A percentile compares a stretch with the other conserved stretches of the same genome.
These are phyloP conservation scores for Chloroceryle amazona DNA, from an alignment of 2,797 vertebrate genomes.

Conservation along the genomic window DNA sequence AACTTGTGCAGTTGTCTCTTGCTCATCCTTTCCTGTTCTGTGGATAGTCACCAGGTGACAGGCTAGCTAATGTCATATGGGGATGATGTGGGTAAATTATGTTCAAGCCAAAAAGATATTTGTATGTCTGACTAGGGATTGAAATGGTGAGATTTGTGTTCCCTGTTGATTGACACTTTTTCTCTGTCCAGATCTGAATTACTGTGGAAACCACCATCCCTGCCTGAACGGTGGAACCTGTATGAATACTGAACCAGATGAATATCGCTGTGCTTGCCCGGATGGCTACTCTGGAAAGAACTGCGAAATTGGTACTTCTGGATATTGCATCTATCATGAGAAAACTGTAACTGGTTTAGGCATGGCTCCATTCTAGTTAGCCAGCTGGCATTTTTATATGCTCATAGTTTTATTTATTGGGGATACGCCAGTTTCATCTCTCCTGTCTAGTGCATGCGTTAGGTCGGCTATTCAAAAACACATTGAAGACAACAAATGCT, in stretches of 20 bases:
- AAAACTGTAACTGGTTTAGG: background rate
- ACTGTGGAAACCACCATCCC: slow-evolving; percentile 95
- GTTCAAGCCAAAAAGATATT: background rate
- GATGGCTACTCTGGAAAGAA: slow-evolving; percentile 94
- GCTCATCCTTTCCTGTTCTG: background rate
- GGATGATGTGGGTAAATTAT: background rate
- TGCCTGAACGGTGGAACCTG: slow-evolving; percentile 94
- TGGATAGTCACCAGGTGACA: background rate
- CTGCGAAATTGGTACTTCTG: slow-evolving; percentile 90
- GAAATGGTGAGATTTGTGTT: background rate
- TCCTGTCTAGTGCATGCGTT: background rate
- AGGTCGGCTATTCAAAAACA: background rate
- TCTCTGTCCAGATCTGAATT: slow-evolving; percentile 91
- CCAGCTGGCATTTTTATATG: background rate
- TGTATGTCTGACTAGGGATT: background rate
- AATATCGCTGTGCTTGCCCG: slow-evolving; percentile 92
- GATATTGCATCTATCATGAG: background rate
- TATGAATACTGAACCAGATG: slow-evolving; percentile 93
- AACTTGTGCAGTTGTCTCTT: background rate
- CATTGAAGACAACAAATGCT: background rate
- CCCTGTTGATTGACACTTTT: background rate
- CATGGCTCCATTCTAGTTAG: background rate
- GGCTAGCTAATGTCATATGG: background rate
- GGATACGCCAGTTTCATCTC: background rate
- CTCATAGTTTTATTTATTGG: background rate